Evolutionary conservation across 2,113 vertebrate species (phyloP).

Genomic region (Felis chaus): DNA sequence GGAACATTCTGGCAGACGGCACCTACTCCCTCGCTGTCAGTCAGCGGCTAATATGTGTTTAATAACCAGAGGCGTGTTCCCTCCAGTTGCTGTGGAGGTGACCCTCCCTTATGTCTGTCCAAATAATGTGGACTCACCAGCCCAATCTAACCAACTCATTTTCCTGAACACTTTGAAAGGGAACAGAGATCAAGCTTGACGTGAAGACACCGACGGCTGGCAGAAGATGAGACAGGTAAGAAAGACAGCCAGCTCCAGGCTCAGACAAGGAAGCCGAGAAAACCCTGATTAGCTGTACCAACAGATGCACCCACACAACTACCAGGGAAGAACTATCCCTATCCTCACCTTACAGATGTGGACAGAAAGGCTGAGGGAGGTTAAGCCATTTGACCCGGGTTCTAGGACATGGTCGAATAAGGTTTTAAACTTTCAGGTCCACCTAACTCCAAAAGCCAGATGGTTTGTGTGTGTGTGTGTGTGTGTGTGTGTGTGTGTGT

Average conservation of each 20-base stretch:
- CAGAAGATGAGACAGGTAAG: background rate
- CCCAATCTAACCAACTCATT: background rate
- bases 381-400: background rate
- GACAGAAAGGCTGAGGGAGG: background rate
- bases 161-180: background rate
- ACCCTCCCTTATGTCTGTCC: background rate
- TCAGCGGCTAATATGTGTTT: background rate
- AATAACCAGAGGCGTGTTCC: background rate
- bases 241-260: background rate
- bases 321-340: background rate
- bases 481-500: background rate
- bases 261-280: background rate
- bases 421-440: background rate
- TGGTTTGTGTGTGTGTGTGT: accelerated
- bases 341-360: background rate
- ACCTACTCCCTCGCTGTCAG: background rate
- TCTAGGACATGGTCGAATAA: background rate
- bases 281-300: accelerated
- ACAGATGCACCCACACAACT: background rate
- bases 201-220: background rate
- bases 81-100: background rate
- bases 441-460: background rate
- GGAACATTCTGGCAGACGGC: background rate
- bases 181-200: background rate
- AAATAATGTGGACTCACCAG: background rate